These are phyloP conservation scores for Lepetodrilus schrolli DNA, from an alignment of 2,888 invertebrate genomes.

Conservation along the genomic window DNA sequence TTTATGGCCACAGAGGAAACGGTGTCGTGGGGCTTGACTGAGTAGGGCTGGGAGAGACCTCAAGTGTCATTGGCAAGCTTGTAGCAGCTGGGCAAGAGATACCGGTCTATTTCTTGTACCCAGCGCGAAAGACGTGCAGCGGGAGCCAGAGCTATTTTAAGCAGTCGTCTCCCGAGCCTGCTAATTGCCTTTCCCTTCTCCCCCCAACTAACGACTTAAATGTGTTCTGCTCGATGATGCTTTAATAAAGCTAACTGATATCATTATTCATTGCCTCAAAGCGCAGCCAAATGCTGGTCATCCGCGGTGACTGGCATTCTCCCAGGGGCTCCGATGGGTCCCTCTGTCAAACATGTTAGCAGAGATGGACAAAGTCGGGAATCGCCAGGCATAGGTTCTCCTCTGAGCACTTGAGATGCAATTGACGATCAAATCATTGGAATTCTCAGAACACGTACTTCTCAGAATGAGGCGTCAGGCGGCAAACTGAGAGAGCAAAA, in stretches of 20 bases:
- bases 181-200: constrained; percentile 38
- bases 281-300: not conserved
- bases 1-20: constrained; percentile 33
- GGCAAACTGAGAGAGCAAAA: not conserved
- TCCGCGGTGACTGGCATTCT: not conserved
- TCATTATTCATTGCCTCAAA: constrained; percentile 48
- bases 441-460: constrained; percentile 3
- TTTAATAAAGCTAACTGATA: constrained; percentile 61
- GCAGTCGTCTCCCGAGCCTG: not conserved
- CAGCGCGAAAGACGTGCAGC: constrained; percentile 23
- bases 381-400: not conserved
- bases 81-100: constrained; percentile 34
- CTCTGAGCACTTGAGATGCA: not conserved
- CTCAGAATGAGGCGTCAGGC: not conserved
- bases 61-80: constrained; percentile 31
- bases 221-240: constrained; percentile 45
- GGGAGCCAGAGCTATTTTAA: not conserved
- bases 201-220: constrained; percentile 35
- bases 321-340: constrained; percentile 6
- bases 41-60: constrained; percentile 27
- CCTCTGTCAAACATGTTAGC: not conserved
- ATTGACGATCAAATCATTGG: constrained; percentile 21
- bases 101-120: constrained; percentile 32
- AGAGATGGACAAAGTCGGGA: not conserved
- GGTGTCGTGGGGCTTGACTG: constrained; percentile 24